phyloP scores from a whole-genome alignment of 2,888 invertebrate genomes.

The Labia minor region DNA sequence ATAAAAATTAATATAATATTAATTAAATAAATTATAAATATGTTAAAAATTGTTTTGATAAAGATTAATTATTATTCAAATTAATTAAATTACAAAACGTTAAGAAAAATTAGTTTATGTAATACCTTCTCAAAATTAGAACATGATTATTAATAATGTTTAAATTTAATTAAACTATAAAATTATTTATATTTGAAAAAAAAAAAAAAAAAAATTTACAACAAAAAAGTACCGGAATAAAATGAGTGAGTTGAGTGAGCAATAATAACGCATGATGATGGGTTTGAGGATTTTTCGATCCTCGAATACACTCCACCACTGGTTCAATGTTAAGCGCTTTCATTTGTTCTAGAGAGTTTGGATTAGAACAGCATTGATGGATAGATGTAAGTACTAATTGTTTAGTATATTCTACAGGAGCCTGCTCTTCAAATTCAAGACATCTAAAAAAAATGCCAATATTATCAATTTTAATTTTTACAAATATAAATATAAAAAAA shows the following conservation, averaged over 20 bases:
- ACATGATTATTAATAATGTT: too few species aligned
- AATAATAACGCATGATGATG: constrained; percentile 86
- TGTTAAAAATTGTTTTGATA: too few species aligned
- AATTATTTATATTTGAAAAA: too few species aligned
- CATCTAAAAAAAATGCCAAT: constrained; percentile 48
- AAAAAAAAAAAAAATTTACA: too few species aligned
- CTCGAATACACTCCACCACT: constrained; percentile 78
- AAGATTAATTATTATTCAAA: too few species aligned
- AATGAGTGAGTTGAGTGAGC: constrained; percentile 63
- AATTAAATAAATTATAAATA: too few species aligned
- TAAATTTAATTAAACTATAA: too few species aligned
- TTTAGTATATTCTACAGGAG: constrained; percentile 75
- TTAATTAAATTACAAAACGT: too few species aligned
- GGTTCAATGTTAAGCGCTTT: constrained; percentile 53
- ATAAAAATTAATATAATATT: too few species aligned
- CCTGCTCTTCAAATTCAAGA: constrained; percentile 68
- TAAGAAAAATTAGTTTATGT: too few species aligned
- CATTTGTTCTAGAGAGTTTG: constrained; percentile 31
- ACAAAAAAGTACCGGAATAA: constrained; percentile 53
- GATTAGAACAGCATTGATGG: constrained; percentile 62
- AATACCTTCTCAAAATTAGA: too few species aligned
- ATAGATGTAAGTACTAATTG: constrained; percentile 55
- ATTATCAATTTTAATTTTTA: too few species aligned
- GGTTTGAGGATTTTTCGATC: constrained; percentile 87
- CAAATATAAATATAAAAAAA: not conserved